Base-by-base conservation (phyloP, 2,113 vertebrate species). In the Pterocles burchelli region DNA sequence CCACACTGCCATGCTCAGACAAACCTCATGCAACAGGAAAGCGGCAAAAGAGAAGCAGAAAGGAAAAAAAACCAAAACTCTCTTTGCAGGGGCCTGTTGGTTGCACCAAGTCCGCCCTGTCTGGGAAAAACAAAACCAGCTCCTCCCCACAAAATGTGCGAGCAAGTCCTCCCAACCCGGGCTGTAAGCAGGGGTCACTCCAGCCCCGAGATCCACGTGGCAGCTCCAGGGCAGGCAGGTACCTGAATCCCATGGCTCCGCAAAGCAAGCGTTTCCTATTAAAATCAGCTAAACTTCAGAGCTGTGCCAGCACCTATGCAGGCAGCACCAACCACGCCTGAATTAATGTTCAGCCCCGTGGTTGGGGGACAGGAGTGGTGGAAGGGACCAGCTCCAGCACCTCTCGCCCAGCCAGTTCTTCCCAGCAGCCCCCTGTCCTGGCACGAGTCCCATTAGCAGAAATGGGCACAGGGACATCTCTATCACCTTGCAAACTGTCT, bases 341-440 rank as follows among this genome's bases (percentile, higher is more conserved):
- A 63, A 45, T 0, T 28, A 10, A 10, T 14, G 21, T 54, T 82
- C 57, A 51, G 18, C 15, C 13, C 22, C 0, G 1, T 4, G 43
- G 17, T 7, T 14, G 14, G 9, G 14, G 18, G 3, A 65, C 0
- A 0, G 18, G n/a, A 52, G 4, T 1, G 0, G 25, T 26, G 14
- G 20, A 63, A 58, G 15, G 17, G 55, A 26, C 21, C 21, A 63
- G 85, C 28, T 18, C 2, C 8, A 71, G 48, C 1, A 1, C 22
- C 34, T 22, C 17, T 38, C 1, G 2, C 16, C 17, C 34, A 87
- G 22, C 45, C 48, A 46, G 20, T 24, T 65, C 26, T 41, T 48
- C 24, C 1, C 3, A 26, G 51, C 55, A 78, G 45, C 11, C 14
- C 21, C 16, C 7, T 18, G 17, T 46, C 24, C 31, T 66, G 46